Percentiles rank a stretch among this genome's conserved stretches.
These are phyloP conservation scores for Enoplosus armatus DNA, from an alignment of 2,797 vertebrate genomes.

Conservation along the genomic window DNA sequence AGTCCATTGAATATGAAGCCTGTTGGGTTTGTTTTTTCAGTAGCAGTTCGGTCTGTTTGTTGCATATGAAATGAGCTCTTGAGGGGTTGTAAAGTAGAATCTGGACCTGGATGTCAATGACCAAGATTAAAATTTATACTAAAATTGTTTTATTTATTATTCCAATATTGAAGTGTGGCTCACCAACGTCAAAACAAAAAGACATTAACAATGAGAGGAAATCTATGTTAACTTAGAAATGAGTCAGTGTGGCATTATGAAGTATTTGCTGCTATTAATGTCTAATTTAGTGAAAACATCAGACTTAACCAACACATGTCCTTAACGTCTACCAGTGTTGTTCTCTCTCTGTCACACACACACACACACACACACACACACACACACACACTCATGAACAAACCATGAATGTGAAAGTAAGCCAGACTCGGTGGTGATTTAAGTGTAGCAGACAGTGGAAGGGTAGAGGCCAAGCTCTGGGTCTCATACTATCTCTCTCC, in stretches of 20 bases:
- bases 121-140: neutral
- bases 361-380: neutral
- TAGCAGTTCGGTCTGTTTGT: too few species aligned
- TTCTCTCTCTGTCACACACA: neutral
- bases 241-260: neutral
- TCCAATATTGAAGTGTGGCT: neutral
- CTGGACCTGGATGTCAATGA: neutral
- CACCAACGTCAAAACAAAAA: neutral
- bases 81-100: too few species aligned
- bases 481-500: slow-evolving; percentile 59
- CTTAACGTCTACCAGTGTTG: neutral
- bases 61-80: too few species aligned
- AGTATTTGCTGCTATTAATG: neutral
- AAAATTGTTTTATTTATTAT: neutral
- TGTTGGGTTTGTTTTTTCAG: neutral
- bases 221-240: neutral
- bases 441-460: slow-evolving; percentile 54
- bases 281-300: neutral
- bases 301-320: neutral
- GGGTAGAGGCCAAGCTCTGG: slow-evolving; percentile 58
- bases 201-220: neutral
- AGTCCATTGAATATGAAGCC: neutral
- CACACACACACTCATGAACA: slow-evolving; percentile 4
- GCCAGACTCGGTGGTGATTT: slow-evolving; percentile 61
- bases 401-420: slow-evolving; percentile 32